A percentile compares a stretch with the other conserved stretches of the same genome.
Evolutionary conservation across 2,888 invertebrate genomes (phyloP).

Genomic region (Laothoe populi): DNA sequence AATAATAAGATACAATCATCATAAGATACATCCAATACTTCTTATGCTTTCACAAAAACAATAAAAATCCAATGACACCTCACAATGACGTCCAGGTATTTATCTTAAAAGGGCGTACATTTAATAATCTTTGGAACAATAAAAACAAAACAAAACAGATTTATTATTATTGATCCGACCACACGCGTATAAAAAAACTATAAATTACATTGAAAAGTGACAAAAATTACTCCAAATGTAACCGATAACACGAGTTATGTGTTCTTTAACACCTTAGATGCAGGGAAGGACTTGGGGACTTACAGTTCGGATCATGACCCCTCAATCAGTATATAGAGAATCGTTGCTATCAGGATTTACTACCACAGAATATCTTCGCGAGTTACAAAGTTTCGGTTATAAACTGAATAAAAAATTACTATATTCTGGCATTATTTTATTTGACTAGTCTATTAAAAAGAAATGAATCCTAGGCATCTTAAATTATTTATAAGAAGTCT

Average conservation of each 20-base stretch:
- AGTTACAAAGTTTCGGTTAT: too few relatives aligned
- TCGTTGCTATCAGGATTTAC: not conserved
- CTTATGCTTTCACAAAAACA: not conserved
- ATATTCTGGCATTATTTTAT: too few relatives aligned
- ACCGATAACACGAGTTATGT: slow-evolving; percentile 15
- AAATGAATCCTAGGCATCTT: not conserved
- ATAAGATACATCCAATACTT: not conserved
- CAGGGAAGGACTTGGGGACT: not conserved
- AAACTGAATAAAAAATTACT: too few relatives aligned
- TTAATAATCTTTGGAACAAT: slow-evolving; percentile 22
- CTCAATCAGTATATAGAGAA: not conserved
- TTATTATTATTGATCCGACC: slow-evolving; percentile 31
- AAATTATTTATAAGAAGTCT: too few relatives aligned
- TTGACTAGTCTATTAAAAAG: too few relatives aligned
- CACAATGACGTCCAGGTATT: slow-evolving; percentile 22
- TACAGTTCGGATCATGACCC: too few relatives aligned
- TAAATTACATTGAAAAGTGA: slow-evolving; percentile 37
- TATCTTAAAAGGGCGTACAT: slow-evolving; percentile 26
- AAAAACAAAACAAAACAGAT: slow-evolving; percentile 22
- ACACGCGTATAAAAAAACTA: slow-evolving; percentile 34
- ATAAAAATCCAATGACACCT: not conserved
- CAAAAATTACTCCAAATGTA: slow-evolving; percentile 33
- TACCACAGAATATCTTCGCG: not conserved
- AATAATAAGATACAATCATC: too few relatives aligned
- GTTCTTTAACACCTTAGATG: slow-evolving; percentile 11